Base-by-base conservation (phyloP, 1,140 invertebrate genomes). In the Chymomyza costata region DNA sequence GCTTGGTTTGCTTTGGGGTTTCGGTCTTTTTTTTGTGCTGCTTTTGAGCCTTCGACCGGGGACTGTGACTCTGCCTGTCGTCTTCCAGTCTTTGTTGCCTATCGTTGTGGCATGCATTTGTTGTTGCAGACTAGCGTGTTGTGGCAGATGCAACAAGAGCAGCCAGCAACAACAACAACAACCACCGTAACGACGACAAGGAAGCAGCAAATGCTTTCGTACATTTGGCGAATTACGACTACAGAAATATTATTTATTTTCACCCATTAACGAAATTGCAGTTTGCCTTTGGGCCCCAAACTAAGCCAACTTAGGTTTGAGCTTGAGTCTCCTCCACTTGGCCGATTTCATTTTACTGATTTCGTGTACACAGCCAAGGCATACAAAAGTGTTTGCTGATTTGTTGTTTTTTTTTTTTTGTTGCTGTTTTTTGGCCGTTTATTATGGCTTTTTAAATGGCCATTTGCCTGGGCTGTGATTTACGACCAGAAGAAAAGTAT, bases 161-260 rank as follows among this genome's bases (percentile, higher is more conserved):
- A 31, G 53, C 10, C 39, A 49, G n/a, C n/a, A 18, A 19, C 31
- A 17, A 48, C 16, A 3, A 48, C n/a, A n/a, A 34, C 6, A 3
- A 14, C 13, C 3, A 5, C 3, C 8, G 32, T 14, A 3, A 3
- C 2, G 13, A 10, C 13, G 43, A 60, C 58, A 60, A 67, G 71
- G 67, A 78, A 78, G 73, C 25, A n/a, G 25, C 64, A 65, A 64
- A 71, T 71, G n/a, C 50, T 48, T 50, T 37, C 31, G 43, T 39
- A 44, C 41, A 71, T 64, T 56, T 60, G 69, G 30, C 56, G 47
- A 61, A 71, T 70, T 70, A 65, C 67, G 49, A 69, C 44, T 60
- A 55, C 43, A 35, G 51, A 66, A 70, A 78, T 78, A 78, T 78
- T 80, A 71, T 78, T 78, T 80, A 80, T 78, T 78, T 78, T 80